Evolutionary conservation across 2,113 vertebrate species (phyloP).

Genomic region (Hippocampus abdominalis): DNA sequence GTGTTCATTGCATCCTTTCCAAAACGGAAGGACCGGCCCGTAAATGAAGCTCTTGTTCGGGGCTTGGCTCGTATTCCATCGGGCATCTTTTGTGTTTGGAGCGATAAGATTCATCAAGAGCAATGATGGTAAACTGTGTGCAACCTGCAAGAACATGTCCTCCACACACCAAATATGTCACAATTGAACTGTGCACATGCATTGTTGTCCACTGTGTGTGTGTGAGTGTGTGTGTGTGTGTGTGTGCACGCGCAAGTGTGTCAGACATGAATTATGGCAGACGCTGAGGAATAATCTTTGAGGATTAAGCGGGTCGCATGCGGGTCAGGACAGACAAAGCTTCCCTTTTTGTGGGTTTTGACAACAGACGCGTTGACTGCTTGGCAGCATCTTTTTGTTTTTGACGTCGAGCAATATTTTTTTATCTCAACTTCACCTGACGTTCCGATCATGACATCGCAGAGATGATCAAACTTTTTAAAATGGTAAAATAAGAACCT

Average conservation of each 20-base stretch:
- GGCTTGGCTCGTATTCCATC: neutral
- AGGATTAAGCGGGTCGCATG: conserved; percentile 47
- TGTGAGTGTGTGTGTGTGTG: no score
- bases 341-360: conserved; percentile 5
- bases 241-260: neutral
- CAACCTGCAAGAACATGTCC: neutral
- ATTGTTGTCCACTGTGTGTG: neutral
- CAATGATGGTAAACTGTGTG: neutral
- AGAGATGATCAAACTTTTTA: no score
- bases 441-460: no score
- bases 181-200: neutral
- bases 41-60: neutral
- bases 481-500: no score
- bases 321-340: conserved; percentile 45
- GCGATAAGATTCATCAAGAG: neutral
- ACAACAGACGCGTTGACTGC: neutral
- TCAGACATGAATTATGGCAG: conserved; percentile 24
- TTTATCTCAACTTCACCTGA: neutral
- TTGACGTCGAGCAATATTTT: neutral
- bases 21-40: neutral
- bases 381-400: neutral
- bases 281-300: conserved; percentile 48
- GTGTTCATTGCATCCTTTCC: neutral
- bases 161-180: neutral
- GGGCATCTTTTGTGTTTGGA: neutral